Evolutionary conservation across 2,888 invertebrate genomes (phyloP).

Genomic region (Hydroisotoma schaefferi): DNA sequence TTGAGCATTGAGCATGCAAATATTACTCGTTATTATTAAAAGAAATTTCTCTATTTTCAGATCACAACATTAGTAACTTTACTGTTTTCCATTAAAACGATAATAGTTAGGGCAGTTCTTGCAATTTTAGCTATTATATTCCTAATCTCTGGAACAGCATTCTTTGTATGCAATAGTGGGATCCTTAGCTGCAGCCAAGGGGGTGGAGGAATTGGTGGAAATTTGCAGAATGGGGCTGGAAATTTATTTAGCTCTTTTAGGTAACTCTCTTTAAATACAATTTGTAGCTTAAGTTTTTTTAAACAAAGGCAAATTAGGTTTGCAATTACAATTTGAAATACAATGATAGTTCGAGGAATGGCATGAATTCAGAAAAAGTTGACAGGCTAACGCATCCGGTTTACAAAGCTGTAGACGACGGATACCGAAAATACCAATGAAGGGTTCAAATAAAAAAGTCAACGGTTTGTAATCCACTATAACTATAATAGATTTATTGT

Average conservation of each 20-base stretch:
- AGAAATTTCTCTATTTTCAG: slow-evolving; percentile 1
- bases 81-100: slow-evolving; percentile 18
- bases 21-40: too few species aligned
- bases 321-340: background rate
- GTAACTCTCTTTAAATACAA: too few species aligned
- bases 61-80: slow-evolving; percentile 16
- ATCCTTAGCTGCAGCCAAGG: slow-evolving; percentile 23
- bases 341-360: slow-evolving; percentile 11
- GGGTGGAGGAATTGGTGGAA: slow-evolving; percentile 8
- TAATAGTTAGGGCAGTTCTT: slow-evolving; percentile 8
- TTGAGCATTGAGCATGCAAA: too few species aligned
- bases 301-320: background rate
- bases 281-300: background rate
- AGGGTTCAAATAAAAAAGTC: too few species aligned
- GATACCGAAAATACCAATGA: slow-evolving; percentile 24
- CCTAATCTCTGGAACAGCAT: slow-evolving; percentile 31
- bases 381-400: slow-evolving; percentile 21
- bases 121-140: slow-evolving; percentile 23
- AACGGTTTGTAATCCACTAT: too few species aligned
- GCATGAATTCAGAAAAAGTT: background rate
- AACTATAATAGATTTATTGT: too few species aligned
- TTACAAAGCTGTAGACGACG: slow-evolving; percentile 33
- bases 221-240: too few species aligned
- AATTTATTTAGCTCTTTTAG: too few species aligned
- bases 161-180: slow-evolving; percentile 36